Evolutionary conservation across 1,140 invertebrate species (phyloP), one percentile per base, ranked within the genome.

Genomic region (Hirudo medicinalis): DNA sequence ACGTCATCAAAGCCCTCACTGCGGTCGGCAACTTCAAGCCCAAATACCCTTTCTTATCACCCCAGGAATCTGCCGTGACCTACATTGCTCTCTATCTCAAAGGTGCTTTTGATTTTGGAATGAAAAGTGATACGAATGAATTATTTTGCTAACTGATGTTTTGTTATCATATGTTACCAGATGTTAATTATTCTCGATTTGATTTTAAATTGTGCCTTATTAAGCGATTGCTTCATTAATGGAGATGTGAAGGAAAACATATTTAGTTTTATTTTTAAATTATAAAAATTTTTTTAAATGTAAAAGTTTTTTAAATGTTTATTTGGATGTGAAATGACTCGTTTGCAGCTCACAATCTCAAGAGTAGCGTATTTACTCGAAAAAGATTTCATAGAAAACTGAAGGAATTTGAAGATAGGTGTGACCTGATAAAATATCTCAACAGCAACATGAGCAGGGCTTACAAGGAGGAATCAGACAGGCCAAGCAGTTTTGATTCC

Each of bases 341-440:
- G 15, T 49, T 36, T 49, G 43, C 76, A 83, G 81, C 82, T 49
- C 81, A 78, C 75, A 83, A 83, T 74, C 79, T 80, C 13, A 81
- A 79, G 70, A 82, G 77, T 74, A 79, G 80, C n/a, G 80, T 80
- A 9, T 82, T 82, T 74, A 75, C 81, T 11, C 75, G 79, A 63
- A 80, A 80, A 72, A 82, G 82, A 74, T 82, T 82, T 75, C 79
- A 79, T 72, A 76, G 79, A 72, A 82, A 82, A 73, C 76, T 83
- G 67, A 73, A 78, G 63, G 75, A 80, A 69, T 83, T 81, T 79
- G 80, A 82, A 70, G 79, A 82, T 54, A 80, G 79, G 5, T 83
- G 82, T 77, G 69, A 78, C 69, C 76, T 83, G 55, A 82, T 83
- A 54, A 75, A 77, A 67, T 82, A 82, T 71, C 77, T 82, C 0